Base-by-base conservation (phyloP, 2,888 invertebrate species). In the Hydrotaea cyrtoneurina region DNA sequence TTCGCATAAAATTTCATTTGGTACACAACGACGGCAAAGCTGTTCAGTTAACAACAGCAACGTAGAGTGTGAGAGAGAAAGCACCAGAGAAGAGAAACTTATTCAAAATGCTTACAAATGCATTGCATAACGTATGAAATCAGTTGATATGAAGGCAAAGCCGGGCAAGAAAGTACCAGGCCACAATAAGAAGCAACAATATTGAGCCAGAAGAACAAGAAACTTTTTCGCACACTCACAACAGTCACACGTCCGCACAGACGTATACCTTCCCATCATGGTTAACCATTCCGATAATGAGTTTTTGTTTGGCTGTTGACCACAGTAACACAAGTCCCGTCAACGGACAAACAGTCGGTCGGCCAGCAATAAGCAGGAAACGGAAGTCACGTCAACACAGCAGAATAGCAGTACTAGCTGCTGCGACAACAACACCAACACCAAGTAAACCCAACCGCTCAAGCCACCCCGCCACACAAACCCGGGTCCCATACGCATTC, bases 211-310 rank as follows among this genome's bases (percentile, higher is more conserved):
- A 66, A 66, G 36, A 43, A 21, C 3, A 43, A 43, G 3, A 21
- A 43, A 66, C 43, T 64, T 66, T 39, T 66, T 17, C 26, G 53
- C 26, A 50, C 66, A 55, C 31, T 36, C 64, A 73, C 55, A 26
- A n/a, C 19, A 55, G 39, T 57, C 53, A 71, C 21, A 13, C 43
- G 23, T 1, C 13, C 53, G 31, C 31, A 31, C 3, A 31, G 31
- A 2, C 2, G 31, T 31, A 31, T 31, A 31, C 31, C 31, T 31
- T 31, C 31, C 21, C 66, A 75, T 19, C 50, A 36, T 62, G 80
- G 80, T 80, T 80, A 71, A 75, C 74, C 75, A 75, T 59, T 80
- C 50, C 75, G 74, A 75, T 75, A 80, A 80, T 69, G 57, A 75
- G 66, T 23, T 36, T 71, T 59, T 46, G 71, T 36, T 75, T 69